Evolutionary conservation across 2,113 vertebrate genomes (phyloP).

Genomic region (Scopus umbretta): DNA sequence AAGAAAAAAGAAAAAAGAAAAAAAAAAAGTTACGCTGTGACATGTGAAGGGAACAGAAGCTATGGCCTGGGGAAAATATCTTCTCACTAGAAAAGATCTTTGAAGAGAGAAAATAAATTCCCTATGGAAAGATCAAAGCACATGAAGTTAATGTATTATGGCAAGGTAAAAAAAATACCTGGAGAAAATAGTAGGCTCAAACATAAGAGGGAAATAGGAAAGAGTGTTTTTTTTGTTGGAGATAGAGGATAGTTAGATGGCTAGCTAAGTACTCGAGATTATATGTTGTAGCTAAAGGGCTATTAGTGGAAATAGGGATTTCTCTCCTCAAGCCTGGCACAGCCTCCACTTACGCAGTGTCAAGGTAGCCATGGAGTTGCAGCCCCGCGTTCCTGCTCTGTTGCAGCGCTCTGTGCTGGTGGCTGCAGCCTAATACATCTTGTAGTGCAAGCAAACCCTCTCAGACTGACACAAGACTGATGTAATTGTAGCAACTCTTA

Average conservation of each 20-base stretch:
- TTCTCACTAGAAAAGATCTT: not conserved
- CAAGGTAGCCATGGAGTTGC: not conserved
- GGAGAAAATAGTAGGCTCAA: conserved; percentile 8
- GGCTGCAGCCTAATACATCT: not conserved
- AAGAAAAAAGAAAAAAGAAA: not conserved
- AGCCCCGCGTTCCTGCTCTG: not conserved
- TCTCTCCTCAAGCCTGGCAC: not conserved
- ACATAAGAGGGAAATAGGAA: not conserved
- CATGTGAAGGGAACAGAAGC: not conserved
- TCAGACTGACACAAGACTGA: not conserved
- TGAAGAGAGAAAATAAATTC: not conserved
- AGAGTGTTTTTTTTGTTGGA: not conserved
- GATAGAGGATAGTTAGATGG: not conserved
- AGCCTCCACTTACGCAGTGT: not conserved
- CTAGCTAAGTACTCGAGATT: not conserved
- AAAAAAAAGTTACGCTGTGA: not conserved
- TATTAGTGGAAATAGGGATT: not conserved
- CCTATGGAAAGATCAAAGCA: conserved; percentile 12
- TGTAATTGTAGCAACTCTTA: not conserved
- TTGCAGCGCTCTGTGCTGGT: not conserved
- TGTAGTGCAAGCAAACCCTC: not conserved
- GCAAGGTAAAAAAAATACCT: not conserved
- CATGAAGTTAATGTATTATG: not conserved
- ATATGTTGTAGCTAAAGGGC: not conserved
- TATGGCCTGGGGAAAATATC: not conserved